Conservation (phyloP, 2,113 vertebrate species). For the Quiscalus mexicanus region DNA sequence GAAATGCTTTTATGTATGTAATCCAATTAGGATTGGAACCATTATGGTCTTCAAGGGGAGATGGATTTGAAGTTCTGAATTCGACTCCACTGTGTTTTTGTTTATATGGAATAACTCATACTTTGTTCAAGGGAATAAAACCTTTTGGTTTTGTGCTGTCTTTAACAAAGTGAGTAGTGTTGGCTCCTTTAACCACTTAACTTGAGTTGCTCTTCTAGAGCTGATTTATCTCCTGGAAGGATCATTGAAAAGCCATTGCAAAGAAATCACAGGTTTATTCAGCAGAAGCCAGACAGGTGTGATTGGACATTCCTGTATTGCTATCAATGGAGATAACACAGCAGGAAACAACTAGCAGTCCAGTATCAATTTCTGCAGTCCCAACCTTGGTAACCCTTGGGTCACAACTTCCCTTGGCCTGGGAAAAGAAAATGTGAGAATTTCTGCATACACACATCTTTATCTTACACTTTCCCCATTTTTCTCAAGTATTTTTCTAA, state of each 20-base stretch:
- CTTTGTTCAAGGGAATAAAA: background rate
- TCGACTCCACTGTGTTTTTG: background rate
- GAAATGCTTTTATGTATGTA: background rate
- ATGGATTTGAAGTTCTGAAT: background rate
- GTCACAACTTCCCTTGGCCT: background rate
- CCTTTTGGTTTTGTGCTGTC: background rate
- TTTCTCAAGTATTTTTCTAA: background rate
- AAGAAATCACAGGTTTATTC: background rate
- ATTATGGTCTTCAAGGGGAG: background rate
- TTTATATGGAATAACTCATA: background rate
- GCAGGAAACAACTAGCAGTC: background rate
- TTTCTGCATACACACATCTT: background rate
- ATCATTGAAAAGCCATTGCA: background rate
- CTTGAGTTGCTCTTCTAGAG: background rate
- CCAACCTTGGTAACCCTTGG: background rate
- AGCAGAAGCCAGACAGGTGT: background rate
- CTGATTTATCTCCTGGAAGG: background rate
- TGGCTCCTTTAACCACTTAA: background rate
- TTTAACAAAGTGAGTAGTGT: background rate
- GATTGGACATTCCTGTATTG: background rate
- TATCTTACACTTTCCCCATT: background rate
- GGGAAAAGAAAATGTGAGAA: background rate
- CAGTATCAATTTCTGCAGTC: background rate
- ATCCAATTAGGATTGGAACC: background rate
- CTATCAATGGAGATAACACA: background rate